phyloP scores from a whole-genome alignment of 2,113 vertebrate genomes.

The Puntigrus tetrazona region DNA sequence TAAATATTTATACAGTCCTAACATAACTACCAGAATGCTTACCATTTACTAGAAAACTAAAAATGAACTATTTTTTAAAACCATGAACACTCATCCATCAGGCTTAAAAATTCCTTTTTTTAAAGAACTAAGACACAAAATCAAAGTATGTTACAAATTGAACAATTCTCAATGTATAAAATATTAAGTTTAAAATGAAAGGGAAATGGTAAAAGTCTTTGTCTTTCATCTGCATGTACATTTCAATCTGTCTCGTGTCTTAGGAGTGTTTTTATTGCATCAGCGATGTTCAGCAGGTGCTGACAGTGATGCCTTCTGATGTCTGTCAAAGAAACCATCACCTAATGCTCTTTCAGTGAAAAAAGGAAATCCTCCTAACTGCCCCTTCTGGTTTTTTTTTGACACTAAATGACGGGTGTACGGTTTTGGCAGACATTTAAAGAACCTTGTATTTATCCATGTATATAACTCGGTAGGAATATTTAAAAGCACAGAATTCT shows the following conservation, averaged over 20 bases:
- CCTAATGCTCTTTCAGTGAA: slow-evolving; percentile 7
- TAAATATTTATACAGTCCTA: background rate
- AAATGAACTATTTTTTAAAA: background rate
- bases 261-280: background rate
- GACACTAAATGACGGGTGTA: background rate
- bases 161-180: background rate
- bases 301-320: slow-evolving; percentile 33
- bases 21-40: background rate
- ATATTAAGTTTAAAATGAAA: background rate
- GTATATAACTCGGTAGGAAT: background rate
- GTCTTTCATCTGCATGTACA: background rate
- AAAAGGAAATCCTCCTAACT: background rate
- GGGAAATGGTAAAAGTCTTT: background rate
- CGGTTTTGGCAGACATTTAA: background rate
- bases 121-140: background rate
- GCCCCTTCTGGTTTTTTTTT: background rate
- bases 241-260: background rate
- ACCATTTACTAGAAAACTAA: background rate
- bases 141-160: background rate
- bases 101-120: background rate
- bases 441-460: background rate
- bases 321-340: background rate
- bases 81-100: background rate
- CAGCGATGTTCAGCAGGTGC: background rate
- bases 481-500: background rate